Conservation (phyloP, 1,140 invertebrate genomes). For the Musca domestica region DNA sequence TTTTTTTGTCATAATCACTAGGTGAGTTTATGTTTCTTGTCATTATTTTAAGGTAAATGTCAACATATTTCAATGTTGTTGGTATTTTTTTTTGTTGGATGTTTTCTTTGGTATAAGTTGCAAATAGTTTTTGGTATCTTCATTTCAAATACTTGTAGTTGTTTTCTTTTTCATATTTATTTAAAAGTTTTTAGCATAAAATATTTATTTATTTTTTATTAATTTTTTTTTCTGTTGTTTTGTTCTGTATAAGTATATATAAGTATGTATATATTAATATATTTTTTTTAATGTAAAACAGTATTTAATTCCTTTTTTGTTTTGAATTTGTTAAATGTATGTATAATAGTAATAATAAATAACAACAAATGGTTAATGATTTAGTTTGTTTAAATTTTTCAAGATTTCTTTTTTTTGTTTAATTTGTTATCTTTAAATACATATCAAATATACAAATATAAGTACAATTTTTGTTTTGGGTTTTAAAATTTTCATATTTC, state of each 20-base stretch:
- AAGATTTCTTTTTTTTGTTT: conserved; percentile 3
- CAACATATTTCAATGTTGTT: conserved; percentile 31
- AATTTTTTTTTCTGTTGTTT: neutral
- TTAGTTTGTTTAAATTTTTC: conserved; percentile 5
- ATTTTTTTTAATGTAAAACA: conserved; percentile 8
- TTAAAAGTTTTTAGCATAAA: conserved; percentile 7
- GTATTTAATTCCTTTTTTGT: conserved; percentile 4
- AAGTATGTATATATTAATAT: neutral
- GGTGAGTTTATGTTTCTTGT: conserved; percentile 26
- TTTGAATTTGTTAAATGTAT: conserved; percentile 6
- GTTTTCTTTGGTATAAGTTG: conserved; percentile 16
- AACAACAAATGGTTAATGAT: conserved; percentile 17
- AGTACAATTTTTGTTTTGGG: conserved; percentile 2
- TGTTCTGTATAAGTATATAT: conserved; percentile 9
- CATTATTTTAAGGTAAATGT: conserved; percentile 55
- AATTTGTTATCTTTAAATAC: conserved; percentile 14
- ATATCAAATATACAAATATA: conserved; percentile 19
- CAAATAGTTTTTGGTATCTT: neutral
- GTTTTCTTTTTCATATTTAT: neutral
- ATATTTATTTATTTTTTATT: conserved; percentile 2
- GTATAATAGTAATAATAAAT: conserved; percentile 12
- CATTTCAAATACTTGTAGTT: neutral
- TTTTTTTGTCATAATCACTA: too few relatives aligned
- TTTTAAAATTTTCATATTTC: neutral
- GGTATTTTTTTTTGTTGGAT: neutral